A percentile compares a stretch with the other conserved stretches of the same genome.
Evolutionary conservation across 2,797 vertebrate species (phyloP).

Genomic region (Dryobates pubescens): DNA sequence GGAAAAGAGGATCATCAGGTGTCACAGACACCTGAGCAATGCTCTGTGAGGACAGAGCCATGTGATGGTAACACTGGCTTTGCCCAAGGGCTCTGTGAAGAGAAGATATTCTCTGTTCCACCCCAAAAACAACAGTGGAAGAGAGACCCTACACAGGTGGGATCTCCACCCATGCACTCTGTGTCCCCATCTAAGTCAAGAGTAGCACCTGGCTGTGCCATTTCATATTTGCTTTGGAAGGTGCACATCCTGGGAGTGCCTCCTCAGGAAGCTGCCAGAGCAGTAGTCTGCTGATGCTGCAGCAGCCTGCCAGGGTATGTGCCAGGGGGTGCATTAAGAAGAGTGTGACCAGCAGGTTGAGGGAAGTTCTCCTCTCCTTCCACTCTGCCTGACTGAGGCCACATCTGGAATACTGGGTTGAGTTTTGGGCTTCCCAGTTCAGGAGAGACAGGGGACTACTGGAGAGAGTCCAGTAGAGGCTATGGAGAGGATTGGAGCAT

Average conservation of each 20-base stretch:
- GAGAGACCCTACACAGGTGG: neutral
- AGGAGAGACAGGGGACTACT: too few species aligned
- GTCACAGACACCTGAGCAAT: neutral
- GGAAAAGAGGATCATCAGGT: neutral
- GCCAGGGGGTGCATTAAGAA: too few species aligned
- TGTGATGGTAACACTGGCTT: neutral
- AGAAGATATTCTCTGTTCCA: neutral
- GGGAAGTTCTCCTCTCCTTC: too few species aligned
- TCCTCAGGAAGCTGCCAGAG: neutral
- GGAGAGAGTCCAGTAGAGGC: too few species aligned
- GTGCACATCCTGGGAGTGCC: fast-evolving
- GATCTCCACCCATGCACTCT: fast-evolving
- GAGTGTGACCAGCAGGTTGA: too few species aligned
- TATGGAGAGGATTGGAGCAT: neutral
- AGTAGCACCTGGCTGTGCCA: too few species aligned
- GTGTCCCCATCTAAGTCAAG: neutral
- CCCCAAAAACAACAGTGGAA: neutral
- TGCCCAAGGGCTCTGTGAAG: neutral
- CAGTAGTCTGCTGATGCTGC: neutral
- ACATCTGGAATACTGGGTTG: too few species aligned
- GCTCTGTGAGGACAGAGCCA: neutral
- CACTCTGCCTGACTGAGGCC: too few species aligned
- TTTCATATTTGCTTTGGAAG: neutral
- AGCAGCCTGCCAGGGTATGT: neutral
- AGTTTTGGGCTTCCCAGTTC: too few species aligned